Evolutionary conservation across 2,113 vertebrate genomes (phyloP).

Genomic region (Fulica atra): DNA sequence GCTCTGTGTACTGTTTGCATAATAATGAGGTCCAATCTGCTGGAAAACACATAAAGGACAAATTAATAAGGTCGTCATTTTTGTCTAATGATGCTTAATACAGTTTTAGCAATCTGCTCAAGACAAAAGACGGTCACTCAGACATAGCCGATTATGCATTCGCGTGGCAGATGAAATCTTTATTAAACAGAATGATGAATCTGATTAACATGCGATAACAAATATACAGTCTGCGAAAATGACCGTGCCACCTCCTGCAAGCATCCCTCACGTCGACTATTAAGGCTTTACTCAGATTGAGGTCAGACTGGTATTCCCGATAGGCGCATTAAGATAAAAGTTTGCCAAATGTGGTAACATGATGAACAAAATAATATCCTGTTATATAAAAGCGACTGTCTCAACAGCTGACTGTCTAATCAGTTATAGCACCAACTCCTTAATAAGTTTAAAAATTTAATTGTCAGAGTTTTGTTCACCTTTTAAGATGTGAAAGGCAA

Average conservation of each 20-base stretch:
- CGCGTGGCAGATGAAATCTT: conserved; percentile 81
- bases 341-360: conserved; percentile 74
- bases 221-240: conserved; percentile 74
- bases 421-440: conserved; percentile 31
- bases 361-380: conserved; percentile 68
- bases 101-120: conserved; percentile 81
- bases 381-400: conserved; percentile 49
- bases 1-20: conserved; percentile 75
- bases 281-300: conserved; percentile 82
- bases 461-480: conserved; percentile 8
- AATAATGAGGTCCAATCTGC: conserved; percentile 78
- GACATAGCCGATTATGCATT: conserved; percentile 78
- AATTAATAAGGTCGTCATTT: conserved; percentile 78
- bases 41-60: conserved; percentile 78
- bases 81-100: conserved; percentile 78
- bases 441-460: conserved; percentile 52
- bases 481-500: not conserved
- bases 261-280: conserved; percentile 54
- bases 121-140: conserved; percentile 76
- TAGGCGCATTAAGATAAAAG: conserved; percentile 78
- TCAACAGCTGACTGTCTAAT: conserved; percentile 63
- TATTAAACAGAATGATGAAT: conserved; percentile 80
- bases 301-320: conserved; percentile 79
- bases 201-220: conserved; percentile 81
- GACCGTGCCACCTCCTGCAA: conserved; percentile 62